A percentile compares a stretch with the other conserved stretches of the same genome.
phyloP scores from a whole-genome alignment of 1,140 invertebrate species.

The Bombus turneri region DNA sequence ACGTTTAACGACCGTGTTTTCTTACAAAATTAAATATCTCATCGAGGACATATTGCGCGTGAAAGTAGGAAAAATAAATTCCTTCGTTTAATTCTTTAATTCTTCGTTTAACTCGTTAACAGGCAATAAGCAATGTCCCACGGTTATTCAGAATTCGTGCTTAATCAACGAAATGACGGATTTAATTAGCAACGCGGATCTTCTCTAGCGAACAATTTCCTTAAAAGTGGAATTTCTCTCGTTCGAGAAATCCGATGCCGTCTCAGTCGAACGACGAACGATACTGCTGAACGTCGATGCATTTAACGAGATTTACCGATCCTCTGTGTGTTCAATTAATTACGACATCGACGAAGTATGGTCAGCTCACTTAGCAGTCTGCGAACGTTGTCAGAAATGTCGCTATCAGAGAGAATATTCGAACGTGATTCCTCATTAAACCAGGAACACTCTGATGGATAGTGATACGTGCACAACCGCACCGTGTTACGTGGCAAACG shows the following conservation, averaged over 20 bases:
- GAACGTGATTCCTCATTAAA: conserved; percentile 4
- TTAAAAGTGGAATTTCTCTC: not conserved
- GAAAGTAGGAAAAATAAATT: too few species aligned
- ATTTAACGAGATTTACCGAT: conserved; percentile 29
- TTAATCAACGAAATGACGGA: not conserved
- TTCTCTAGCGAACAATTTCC: not conserved
- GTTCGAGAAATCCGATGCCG: not conserved
- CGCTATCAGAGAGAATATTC: conserved; percentile 13
- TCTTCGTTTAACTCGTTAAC: not conserved
- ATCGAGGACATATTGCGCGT: too few species aligned
- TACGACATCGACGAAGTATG: conserved; percentile 23
- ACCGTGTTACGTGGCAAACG: not conserved
- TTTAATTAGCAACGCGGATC: not conserved
- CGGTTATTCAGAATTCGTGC: not conserved
- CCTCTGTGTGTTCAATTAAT: conserved; percentile 35
- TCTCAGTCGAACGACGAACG: not conserved
- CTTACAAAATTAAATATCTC: too few species aligned
- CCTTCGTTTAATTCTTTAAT: too few species aligned
- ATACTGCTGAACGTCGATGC: not conserved
- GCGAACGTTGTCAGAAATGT: conserved; percentile 30
- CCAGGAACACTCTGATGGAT: not conserved
- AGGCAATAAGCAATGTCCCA: not conserved
- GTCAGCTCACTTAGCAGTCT: not conserved
- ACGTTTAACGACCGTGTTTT: not conserved
- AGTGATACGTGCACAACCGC: not conserved